Conservation (phyloP, 2,888 invertebrate genomes). For the Ferrisia virgata region DNA sequence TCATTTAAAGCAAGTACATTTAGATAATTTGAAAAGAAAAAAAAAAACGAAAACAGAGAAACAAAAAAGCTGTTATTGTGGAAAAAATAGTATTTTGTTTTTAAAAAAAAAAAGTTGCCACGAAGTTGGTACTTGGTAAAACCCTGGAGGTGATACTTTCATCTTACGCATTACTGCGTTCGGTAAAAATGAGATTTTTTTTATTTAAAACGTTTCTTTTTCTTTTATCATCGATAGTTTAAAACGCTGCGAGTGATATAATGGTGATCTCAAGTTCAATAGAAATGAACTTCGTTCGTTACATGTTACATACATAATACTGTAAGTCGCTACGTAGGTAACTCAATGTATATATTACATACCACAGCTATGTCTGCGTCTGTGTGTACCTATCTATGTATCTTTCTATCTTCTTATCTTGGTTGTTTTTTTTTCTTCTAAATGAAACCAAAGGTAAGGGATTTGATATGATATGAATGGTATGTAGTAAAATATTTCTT, state of each 20-base stretch:
- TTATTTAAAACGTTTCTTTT: not conserved
- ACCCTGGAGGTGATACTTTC: conserved; percentile 3
- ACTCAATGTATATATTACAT: not conserved
- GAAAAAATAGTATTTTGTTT: not conserved
- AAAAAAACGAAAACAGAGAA: too few relatives aligned
- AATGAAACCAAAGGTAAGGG: too few relatives aligned
- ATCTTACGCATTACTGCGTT: not conserved
- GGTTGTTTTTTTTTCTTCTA: too few relatives aligned
- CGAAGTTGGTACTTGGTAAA: not conserved
- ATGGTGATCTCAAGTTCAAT: not conserved
- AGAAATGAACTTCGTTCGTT: not conserved
- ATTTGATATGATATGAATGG: too few relatives aligned
- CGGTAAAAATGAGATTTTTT: not conserved
- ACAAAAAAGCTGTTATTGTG: not conserved
- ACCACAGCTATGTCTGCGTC: too few relatives aligned
- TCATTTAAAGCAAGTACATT: not conserved
- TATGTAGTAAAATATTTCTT: too few relatives aligned
- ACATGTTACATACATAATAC: too few relatives aligned
- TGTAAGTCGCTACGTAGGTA: too few relatives aligned
- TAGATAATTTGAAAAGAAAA: not conserved
- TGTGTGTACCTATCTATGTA: too few relatives aligned
- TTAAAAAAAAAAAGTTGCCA: not conserved
- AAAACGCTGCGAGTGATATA: not conserved
- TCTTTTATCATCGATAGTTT: not conserved
- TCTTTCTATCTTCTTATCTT: too few relatives aligned